phyloP scores from a whole-genome alignment of 2,888 invertebrate species.

The Rhagophthalmus giganteus region DNA sequence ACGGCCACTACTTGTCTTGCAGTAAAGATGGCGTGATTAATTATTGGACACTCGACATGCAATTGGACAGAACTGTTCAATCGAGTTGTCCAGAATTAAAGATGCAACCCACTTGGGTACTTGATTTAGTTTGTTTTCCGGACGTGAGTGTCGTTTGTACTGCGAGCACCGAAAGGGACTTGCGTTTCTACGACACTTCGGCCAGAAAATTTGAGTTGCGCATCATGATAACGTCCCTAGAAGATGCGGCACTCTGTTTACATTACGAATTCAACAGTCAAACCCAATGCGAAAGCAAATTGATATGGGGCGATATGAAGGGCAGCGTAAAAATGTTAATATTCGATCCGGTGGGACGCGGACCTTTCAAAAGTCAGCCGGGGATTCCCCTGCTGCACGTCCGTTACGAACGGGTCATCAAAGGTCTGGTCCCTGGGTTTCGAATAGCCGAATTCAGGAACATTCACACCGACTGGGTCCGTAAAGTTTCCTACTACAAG shows the following conservation, averaged over 20 bases:
- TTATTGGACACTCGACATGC: conserved; percentile 76
- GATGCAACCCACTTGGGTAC: conserved; percentile 69
- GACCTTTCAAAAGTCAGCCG: conserved; percentile 71
- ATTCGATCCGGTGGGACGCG: conserved; percentile 65
- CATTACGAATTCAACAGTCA: conserved; percentile 65
- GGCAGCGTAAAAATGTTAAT: conserved; percentile 69
- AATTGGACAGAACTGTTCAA: conserved; percentile 63
- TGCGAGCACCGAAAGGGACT: conserved; percentile 75
- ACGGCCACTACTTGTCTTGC: conserved; percentile 73
- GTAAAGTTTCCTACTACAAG: conserved; percentile 69
- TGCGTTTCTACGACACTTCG: conserved; percentile 79
- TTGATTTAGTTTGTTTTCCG: conserved; percentile 73
- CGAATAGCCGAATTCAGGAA: conserved; percentile 56
- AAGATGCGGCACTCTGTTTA: conserved; percentile 61
- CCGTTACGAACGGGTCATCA: conserved; percentile 57
- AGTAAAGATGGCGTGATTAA: conserved; percentile 78
- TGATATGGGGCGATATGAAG: conserved; percentile 74
- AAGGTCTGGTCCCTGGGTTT: conserved; percentile 49
- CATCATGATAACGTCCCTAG: conserved; percentile 69
- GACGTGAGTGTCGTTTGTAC: conserved; percentile 78
- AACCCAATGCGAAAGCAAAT: conserved; percentile 61
- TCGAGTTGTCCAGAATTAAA: conserved; percentile 66
- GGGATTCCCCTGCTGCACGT: conserved; percentile 61
- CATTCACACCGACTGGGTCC: conserved; percentile 70
- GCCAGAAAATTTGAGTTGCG: conserved; percentile 73